Base-by-base conservation (phyloP, 1,140 invertebrate genomes). In the Macrobrachium rosenbergii region DNA sequence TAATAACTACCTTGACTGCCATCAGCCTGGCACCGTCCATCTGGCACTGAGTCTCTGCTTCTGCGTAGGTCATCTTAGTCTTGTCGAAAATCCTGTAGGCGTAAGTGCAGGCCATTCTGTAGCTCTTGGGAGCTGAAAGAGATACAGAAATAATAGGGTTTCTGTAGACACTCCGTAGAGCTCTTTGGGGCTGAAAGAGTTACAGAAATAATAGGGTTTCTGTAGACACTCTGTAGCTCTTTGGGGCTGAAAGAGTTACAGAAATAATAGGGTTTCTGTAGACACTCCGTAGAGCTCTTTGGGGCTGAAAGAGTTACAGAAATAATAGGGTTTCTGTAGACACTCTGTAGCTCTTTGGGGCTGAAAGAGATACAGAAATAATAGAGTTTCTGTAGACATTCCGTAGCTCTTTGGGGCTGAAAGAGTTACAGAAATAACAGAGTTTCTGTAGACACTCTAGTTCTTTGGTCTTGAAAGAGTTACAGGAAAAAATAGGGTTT, bases 41-140 rank as follows among this genome's bases (percentile, higher is more conserved):
- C 11, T 21, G 19, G 64, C 82, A 83, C n/a, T 28, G 58, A 14
- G 8, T 58, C 19, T 62, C 52, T 19, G 82, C 82, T 11, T 77
- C 72, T 10, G 12, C 16, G 17, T 43, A 64, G 23, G 16, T 16
- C 5, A 83, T 69, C 58, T 64, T 11, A 0, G 62, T 19, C 0
- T 45, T 76, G 37, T 43, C 19, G 59, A 63, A 83, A 17, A 83
- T 58, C 16, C 60, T 11, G 73, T 45, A 83, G 7, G 82, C 82
- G 37, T 63, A 83, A 19, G 82, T 83, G 73, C 82, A 83, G 10
- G 82, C 82, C 82, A 83, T 83, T 12, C 43, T 43, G 73, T 83
- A 83, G 73, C 82, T 77, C 11, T n/a, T 23, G 16, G 82, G 82
- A 11, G 63, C 82, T 83, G 73, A 28, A 16, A 62, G 67, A 79